phyloP scores from a whole-genome alignment of 2,797 vertebrate genomes.

The Zenarchopterus dispar region DNA sequence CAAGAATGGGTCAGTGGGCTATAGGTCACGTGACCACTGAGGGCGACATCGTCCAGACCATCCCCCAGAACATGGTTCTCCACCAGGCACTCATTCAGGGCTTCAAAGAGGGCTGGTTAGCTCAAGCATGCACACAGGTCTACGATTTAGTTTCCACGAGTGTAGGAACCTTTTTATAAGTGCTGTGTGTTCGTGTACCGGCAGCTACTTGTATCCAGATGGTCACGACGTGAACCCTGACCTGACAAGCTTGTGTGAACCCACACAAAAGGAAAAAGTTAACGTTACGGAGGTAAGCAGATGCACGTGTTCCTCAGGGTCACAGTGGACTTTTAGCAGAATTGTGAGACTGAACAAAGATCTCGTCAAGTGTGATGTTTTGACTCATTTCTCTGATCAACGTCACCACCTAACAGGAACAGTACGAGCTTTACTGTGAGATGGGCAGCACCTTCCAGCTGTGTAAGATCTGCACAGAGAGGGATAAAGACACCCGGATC shows the following conservation, averaged over 20 bases:
- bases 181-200: conserved; percentile 33
- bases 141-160: background rate
- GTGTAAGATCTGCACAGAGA: conserved; percentile 91
- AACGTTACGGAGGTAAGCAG: conserved; percentile 83
- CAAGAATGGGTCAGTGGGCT: conserved; percentile 90
- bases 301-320: conserved; percentile 7
- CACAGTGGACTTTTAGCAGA: no score
- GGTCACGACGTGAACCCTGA: conserved; percentile 87
- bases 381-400: conserved; percentile 16
- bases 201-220: conserved; percentile 88
- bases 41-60: conserved; percentile 86
- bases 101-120: conserved; percentile 86
- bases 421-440: conserved; percentile 89
- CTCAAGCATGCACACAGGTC: conserved; percentile 1
- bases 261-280: conserved; percentile 68
- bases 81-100: conserved; percentile 85
- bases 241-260: conserved; percentile 73
- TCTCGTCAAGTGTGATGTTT: conserved; percentile 7
- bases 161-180: conserved; percentile 15
- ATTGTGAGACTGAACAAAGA: conserved; percentile 6
- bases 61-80: conserved; percentile 85
- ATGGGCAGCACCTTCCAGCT: conserved; percentile 90
- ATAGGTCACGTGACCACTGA: conserved; percentile 87
- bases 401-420: conserved; percentile 77
- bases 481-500: conserved; percentile 87